Evolutionary conservation across 2,797 vertebrate species (phyloP), one percentile per base, ranked within the genome.

Genomic region (Coregonus ussuriensis): DNA sequence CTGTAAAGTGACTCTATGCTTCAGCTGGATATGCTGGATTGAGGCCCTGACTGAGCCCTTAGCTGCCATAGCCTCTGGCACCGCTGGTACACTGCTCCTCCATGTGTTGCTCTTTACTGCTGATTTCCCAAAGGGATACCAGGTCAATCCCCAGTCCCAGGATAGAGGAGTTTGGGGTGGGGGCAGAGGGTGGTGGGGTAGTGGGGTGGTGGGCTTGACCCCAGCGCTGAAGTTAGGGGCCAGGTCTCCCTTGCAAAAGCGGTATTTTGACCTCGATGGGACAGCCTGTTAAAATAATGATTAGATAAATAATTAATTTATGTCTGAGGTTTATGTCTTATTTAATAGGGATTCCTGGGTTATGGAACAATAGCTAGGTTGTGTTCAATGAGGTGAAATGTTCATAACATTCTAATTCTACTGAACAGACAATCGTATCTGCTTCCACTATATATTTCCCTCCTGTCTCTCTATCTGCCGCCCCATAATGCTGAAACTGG

Each of bases 81-180:
- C 66, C 31, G 29, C 66, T 33, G 66, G 66, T 68, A 14, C 31
- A 15, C 14, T 33, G 29, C 66, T 67, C 29, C 29, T 68, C 31
- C 13, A 16, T 35, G 14, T 68, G 31, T 68, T 35, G 5, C 31
- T 68, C 33, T 68, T 68, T 59, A 59, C 21, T 6, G 31, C 33
- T 68, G 66, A 68, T 68, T 68, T 68, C 66, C 66, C 66, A 35
- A 35, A 33, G 31, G 66, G 66, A 68, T 35, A 6, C 33, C 33
- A 35, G 31, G 66, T 68, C 66, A 68, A 33, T 68, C 15, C 66
- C 31, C 31, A 35, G 66, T 68, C 66, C 3, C 15, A 16, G 59
- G 21, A 3, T 6, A 37, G 66, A 35, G 4, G 56, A 18, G n/a
- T 6, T 59, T 18, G 18, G 18, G 56, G 18, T 18, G 18, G 18